phyloP scores from a whole-genome alignment of 92 coral and sea anemone species.

The Zoanthus gigantus region DNA sequence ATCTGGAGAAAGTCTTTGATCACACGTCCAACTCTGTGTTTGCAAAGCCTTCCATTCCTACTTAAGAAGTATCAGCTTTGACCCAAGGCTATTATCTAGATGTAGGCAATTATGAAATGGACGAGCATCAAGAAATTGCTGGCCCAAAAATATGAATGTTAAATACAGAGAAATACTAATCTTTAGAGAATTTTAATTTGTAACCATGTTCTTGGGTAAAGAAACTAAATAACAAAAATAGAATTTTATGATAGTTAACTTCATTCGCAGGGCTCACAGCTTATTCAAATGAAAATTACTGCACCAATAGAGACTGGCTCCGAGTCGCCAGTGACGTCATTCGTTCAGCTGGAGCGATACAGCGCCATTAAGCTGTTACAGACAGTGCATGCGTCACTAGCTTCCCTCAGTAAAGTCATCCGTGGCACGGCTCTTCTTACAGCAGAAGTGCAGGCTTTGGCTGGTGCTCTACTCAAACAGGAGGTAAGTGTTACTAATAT shows the following conservation, averaged over 20 bases:
- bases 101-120: too few species aligned
- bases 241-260: not conserved
- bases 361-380: conserved; percentile 91
- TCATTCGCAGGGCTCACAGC: conserved; percentile 87
- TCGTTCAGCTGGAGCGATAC: conserved; percentile 93
- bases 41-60: too few species aligned
- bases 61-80: too few species aligned
- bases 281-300: conserved; percentile 92
- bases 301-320: conserved; percentile 94
- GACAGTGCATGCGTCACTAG: conserved; percentile 93
- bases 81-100: too few species aligned
- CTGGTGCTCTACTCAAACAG: conserved; percentile 88
- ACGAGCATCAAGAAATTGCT: not conserved
- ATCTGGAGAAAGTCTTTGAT: too few species aligned
- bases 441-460: conserved; percentile 92
- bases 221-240: not conserved
- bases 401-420: conserved; percentile 97
- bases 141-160: not conserved
- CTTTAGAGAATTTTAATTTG: not conserved
- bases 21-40: too few species aligned
- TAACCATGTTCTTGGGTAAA: not conserved
- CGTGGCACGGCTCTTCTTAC: conserved; percentile 91
- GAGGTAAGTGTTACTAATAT: conserved; percentile 66
- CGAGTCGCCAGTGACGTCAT: conserved; percentile 98
- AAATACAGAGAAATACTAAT: not conserved